Evolutionary conservation across 2,797 vertebrate species (phyloP).

Genomic region (Gobio occitaniae): DNA sequence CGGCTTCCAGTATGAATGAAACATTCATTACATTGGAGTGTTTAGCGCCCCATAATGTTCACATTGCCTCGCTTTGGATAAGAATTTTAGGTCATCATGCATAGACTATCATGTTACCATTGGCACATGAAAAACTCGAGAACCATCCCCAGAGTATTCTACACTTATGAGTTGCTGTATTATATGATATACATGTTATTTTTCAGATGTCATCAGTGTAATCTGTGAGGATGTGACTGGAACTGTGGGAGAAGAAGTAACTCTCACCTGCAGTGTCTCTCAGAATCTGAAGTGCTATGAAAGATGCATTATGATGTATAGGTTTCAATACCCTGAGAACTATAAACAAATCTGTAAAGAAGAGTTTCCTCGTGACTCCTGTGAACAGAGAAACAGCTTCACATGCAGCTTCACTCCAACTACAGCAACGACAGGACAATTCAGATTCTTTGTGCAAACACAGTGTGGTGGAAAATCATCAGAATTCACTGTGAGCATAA

Average conservation of each 20-base stretch:
- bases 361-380: accelerated
- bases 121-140: too few species aligned
- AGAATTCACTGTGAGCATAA: not conserved
- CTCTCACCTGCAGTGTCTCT: not conserved
- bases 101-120: too few species aligned
- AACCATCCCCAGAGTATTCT: too few species aligned
- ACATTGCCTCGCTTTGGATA: too few species aligned
- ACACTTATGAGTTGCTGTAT: too few species aligned
- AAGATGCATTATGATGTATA: not conserved
- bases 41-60: too few species aligned
- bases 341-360: not conserved
- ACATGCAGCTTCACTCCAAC: not conserved
- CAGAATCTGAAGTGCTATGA: accelerated
- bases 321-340: not conserved
- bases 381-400: not conserved
- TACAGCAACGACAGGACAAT: accelerated
- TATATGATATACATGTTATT: too few species aligned
- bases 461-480: accelerated
- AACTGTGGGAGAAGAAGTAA: not conserved
- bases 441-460: not conserved
- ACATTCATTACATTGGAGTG: too few species aligned
- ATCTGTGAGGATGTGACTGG: not conserved
- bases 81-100: too few species aligned
- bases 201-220: not conserved
- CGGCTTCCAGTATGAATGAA: too few species aligned